Conservation (phyloP, 2,797 vertebrate genomes). For the Manis javanica region DNA sequence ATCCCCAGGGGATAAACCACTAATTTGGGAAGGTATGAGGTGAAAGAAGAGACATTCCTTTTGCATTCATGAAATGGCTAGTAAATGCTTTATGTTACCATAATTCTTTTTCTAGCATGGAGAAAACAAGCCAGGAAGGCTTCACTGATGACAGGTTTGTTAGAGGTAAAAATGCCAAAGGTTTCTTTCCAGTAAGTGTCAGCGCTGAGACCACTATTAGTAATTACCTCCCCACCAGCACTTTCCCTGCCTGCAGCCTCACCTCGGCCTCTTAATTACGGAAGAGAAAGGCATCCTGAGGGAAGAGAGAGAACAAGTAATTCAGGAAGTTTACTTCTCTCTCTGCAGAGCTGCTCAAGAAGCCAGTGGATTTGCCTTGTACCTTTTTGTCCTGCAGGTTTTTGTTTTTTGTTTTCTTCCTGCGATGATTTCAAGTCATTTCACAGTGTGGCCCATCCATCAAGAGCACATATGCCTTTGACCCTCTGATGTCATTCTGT, state of each 20-base stretch:
- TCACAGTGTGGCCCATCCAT: background rate
- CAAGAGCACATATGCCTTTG: background rate
- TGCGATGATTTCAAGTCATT: background rate
- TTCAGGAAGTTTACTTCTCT: background rate
- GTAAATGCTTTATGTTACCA: background rate
- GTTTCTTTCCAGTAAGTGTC: background rate
- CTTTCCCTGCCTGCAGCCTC: background rate
- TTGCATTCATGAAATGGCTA: background rate
- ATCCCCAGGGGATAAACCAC: background rate
- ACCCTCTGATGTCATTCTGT: background rate
- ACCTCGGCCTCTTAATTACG: background rate
- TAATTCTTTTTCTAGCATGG: constrained; percentile 13
- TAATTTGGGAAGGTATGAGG: background rate
- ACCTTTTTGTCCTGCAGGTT: background rate
- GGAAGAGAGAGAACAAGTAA: background rate
- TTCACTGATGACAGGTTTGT: constrained; percentile 39
- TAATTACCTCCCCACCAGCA: background rate
- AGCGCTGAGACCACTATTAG: background rate
- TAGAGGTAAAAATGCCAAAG: background rate
- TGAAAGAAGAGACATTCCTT: background rate
- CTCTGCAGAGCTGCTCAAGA: background rate
- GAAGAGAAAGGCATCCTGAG: background rate
- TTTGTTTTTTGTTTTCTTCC: background rate
- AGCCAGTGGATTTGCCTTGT: background rate
- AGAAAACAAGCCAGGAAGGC: background rate